phyloP scores from a whole-genome alignment of 2,113 vertebrate genomes.

The Agapornis roseicollis region DNA sequence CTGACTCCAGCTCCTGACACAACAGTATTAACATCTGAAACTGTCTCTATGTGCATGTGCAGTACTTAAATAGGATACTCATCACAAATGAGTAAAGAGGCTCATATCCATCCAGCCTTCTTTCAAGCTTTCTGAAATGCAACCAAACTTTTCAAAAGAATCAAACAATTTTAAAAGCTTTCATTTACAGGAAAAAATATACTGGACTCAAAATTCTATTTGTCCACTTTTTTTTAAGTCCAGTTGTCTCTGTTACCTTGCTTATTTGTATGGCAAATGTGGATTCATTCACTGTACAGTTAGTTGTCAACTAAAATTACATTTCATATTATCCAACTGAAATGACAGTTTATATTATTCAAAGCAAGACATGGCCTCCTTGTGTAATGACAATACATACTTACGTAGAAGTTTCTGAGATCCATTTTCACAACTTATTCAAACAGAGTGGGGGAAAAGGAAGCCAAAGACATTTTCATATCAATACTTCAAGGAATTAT shows the following conservation, averaged over 20 bases:
- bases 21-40: not conserved
- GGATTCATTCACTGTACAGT: not conserved
- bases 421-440: not conserved
- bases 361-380: not conserved
- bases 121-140: not conserved
- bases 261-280: not conserved
- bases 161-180: not conserved
- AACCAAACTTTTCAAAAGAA: not conserved
- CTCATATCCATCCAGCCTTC: not conserved
- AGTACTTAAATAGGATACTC: not conserved
- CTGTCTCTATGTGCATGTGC: no score
- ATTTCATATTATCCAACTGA: not conserved
- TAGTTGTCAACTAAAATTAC: not conserved
- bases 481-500: not conserved
- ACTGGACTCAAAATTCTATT: not conserved
- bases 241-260: not conserved
- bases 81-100: not conserved
- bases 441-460: not conserved
- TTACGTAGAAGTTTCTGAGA: not conserved
- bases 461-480: not conserved
- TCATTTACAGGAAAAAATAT: not conserved
- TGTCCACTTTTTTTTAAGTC: not conserved
- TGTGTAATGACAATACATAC: not conserved
- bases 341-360: not conserved
- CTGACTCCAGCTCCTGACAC: not conserved